Conservation (phyloP, 2,113 vertebrate species). For the Eulacestoma nigropectus region DNA sequence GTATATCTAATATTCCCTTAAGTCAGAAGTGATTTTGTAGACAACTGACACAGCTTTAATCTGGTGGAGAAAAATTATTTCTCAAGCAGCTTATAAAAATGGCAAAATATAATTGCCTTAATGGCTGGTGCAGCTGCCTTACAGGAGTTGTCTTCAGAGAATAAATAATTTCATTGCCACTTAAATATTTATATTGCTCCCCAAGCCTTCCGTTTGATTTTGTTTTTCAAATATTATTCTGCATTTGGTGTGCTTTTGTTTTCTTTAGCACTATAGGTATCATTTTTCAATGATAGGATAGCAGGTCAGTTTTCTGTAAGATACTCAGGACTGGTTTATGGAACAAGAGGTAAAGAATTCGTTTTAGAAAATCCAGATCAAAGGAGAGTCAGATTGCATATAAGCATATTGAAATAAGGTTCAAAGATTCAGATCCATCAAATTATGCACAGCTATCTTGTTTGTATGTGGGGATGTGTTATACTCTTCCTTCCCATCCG, state of each 20-base stretch:
- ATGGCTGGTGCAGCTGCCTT: not conserved
- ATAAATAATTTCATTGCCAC: not conserved
- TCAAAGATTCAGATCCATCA: not conserved
- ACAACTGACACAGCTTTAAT: not conserved
- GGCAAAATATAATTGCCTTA: constrained; percentile 17
- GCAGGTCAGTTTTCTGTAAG: not conserved
- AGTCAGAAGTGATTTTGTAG: not conserved
- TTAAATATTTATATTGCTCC: constrained; percentile 23
- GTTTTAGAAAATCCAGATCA: not conserved
- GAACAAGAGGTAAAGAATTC: not conserved
- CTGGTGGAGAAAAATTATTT: not conserved
- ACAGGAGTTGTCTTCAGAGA: not conserved
- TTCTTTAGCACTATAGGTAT: not conserved
- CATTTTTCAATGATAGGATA: not conserved
- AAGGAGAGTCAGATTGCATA: not conserved
- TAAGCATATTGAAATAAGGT: not conserved
- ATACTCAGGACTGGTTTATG: not conserved
- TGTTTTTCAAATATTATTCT: not conserved
- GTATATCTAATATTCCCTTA: not conserved
- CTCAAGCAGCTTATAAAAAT: not conserved
- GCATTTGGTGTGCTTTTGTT: not conserved
- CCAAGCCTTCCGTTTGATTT: not conserved
- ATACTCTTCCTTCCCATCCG: not conserved
- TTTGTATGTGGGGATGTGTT: not conserved
- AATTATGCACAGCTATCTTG: not conserved